Conservation (phyloP, 2,113 vertebrate genomes). For the Octodon degus region DNA sequence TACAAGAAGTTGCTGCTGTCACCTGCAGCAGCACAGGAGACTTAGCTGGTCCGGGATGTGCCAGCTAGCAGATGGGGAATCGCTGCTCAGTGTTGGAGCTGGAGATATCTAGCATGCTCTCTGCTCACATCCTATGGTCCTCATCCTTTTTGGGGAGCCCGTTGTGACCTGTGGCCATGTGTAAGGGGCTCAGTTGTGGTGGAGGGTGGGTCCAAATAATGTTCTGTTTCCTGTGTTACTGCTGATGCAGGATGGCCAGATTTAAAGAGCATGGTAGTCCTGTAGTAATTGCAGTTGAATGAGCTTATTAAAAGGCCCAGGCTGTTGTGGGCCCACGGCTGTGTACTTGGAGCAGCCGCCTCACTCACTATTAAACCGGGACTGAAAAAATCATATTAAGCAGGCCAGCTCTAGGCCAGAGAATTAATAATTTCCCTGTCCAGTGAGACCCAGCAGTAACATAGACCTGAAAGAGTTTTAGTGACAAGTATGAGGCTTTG, state of each 20-base stretch:
- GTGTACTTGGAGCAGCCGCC: not conserved
- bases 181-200: not conserved
- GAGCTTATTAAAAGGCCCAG: slow-evolving; percentile 42
- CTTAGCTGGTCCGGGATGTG: too few relatives aligned
- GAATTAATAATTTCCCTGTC: slow-evolving; percentile 46
- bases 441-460: not conserved
- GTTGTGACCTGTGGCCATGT: not conserved
- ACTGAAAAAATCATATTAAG: slow-evolving; percentile 20
- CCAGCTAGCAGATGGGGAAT: not conserved
- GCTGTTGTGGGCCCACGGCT: not conserved
- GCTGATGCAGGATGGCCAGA: not conserved
- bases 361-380: not conserved
- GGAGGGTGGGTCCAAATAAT: not conserved
- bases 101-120: fast-evolving
- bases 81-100: not conserved
- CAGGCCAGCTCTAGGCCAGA: not conserved
- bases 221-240: not conserved
- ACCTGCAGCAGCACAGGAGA: not conserved
- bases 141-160: not conserved
- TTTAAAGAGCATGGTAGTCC: not conserved
- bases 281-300: not conserved
- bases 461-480: slow-evolving; percentile 13
- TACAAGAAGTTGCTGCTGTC: not conserved
- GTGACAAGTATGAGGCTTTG: slow-evolving; percentile 15
- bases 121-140: not conserved